phyloP scores from a whole-genome alignment of 1,140 invertebrate genomes.

The Pseudobourletiella spinata region DNA sequence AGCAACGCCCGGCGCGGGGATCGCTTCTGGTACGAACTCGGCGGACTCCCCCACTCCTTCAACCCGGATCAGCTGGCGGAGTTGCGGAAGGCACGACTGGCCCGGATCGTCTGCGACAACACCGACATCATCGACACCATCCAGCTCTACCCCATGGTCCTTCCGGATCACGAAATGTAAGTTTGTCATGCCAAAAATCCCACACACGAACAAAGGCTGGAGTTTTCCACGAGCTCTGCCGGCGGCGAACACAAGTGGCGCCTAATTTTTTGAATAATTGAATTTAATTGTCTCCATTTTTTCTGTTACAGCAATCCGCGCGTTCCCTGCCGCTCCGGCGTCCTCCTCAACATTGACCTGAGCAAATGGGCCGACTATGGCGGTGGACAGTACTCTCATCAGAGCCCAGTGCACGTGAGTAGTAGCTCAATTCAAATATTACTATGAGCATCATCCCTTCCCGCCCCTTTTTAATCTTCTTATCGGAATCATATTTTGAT shows the following conservation, averaged over 20 bases:
- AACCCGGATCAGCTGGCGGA: slow-evolving; percentile 80
- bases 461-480: neutral
- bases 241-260: too few relatives aligned
- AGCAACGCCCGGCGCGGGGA: slow-evolving; percentile 81
- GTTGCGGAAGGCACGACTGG: slow-evolving; percentile 74
- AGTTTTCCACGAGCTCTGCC: too few relatives aligned
- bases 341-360: slow-evolving; percentile 74
- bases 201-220: neutral
- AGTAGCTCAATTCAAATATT: neutral
- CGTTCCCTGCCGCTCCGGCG: slow-evolving; percentile 75
- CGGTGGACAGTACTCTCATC: slow-evolving; percentile 29
- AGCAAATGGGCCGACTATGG: slow-evolving; percentile 73
- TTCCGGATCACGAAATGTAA: slow-evolving; percentile 86
- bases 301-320: slow-evolving; percentile 65
- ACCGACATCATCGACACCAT: slow-evolving; percentile 84
- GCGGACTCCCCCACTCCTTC: slow-evolving; percentile 84
- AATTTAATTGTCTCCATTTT: slow-evolving; percentile 16
- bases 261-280: too few relatives aligned
- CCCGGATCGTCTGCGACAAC: slow-evolving; percentile 89
- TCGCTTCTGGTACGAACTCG: slow-evolving; percentile 92
- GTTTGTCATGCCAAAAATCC: slow-evolving; percentile 39
- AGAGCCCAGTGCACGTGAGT: slow-evolving; percentile 34
- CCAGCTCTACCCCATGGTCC: slow-evolving; percentile 85
- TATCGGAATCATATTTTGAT: too few relatives aligned
- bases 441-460: neutral